Conservation (phyloP, 2,113 vertebrate genomes). For the Psittacula cyanocephala region DNA sequence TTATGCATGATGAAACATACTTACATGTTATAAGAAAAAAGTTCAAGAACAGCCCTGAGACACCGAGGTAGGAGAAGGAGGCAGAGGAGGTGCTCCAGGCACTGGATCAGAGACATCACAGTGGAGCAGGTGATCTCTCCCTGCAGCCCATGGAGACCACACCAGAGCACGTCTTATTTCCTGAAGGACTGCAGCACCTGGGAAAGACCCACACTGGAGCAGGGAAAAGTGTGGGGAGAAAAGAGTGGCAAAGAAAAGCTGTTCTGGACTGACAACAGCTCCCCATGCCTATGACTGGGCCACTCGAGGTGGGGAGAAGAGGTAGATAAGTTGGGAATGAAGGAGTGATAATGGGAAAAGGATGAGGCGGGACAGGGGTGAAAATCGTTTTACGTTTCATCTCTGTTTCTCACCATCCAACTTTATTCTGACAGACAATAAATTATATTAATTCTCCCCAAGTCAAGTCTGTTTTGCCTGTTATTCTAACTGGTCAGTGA, state of each 20-base stretch:
- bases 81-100: neutral
- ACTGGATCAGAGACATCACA: fast-evolving
- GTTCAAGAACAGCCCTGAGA: neutral
- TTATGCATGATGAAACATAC: neutral
- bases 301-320: neutral
- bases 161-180: neutral
- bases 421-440: neutral
- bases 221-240: neutral
- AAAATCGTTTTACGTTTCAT: neutral
- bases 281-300: neutral
- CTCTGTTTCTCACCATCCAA: neutral
- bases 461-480: neutral
- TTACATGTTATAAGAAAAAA: neutral
- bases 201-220: neutral
- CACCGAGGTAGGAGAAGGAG: neutral
- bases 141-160: neutral
- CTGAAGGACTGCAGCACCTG: neutral
- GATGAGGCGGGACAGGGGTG: neutral
- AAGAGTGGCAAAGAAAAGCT: neutral
- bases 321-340: neutral
- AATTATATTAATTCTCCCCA: neutral
- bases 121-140: neutral
- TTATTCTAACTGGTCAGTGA: neutral
- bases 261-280: neutral
- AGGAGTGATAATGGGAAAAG: neutral